Percentiles rank a stretch among this genome's conserved stretches.
phyloP scores from a whole-genome alignment of 2,797 vertebrate genomes.

The Perodicticus potto region DNA sequence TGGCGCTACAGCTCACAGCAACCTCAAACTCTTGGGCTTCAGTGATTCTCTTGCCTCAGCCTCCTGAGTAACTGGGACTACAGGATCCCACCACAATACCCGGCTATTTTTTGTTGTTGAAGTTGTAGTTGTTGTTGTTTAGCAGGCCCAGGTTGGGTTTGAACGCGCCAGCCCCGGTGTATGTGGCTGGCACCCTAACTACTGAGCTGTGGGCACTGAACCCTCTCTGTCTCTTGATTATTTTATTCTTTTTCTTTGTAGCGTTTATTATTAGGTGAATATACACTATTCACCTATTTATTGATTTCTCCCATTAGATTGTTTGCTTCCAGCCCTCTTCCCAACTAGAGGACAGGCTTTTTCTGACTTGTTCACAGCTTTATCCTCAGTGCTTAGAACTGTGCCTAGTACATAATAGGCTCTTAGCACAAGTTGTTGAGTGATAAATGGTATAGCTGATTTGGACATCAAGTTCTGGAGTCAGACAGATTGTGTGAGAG shows the following conservation, averaged over 20 bases:
- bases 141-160: too few relatives aligned
- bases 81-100: too few relatives aligned
- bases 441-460: neutral
- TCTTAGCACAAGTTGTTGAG: neutral
- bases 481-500: neutral
- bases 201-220: too few relatives aligned
- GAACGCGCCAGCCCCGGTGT: too few relatives aligned
- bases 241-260: slow-evolving; percentile 20
- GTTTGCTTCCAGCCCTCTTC: neutral
- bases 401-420: neutral
- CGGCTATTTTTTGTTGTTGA: too few relatives aligned
- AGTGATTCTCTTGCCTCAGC: too few relatives aligned
- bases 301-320: neutral
- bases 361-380: neutral
- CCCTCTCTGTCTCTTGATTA: neutral
- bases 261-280: neutral
- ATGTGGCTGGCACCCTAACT: too few relatives aligned
- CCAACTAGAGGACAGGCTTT: neutral
- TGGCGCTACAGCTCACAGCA: too few relatives aligned
- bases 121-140: too few relatives aligned
- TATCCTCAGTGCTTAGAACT: neutral
- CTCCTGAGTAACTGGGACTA: too few relatives aligned
- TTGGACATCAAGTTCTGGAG: neutral
- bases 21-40: too few relatives aligned
- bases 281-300: neutral